Conservation (phyloP, 2,888 invertebrate genomes). For the Stenodema calcarata region DNA sequence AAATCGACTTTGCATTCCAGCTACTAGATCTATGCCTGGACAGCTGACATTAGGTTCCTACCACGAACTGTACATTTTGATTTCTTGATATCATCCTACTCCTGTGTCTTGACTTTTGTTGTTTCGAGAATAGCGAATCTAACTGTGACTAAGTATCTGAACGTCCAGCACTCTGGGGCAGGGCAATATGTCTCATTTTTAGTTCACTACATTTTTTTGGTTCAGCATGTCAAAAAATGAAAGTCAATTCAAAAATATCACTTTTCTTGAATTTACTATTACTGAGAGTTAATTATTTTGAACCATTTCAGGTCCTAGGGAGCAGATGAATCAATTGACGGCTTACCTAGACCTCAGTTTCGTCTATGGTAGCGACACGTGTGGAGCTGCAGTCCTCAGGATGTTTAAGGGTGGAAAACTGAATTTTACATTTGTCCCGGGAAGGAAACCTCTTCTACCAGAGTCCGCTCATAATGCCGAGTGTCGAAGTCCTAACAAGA, state of each 20-base stretch:
- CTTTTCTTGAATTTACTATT: too few relatives aligned
- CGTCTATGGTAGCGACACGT: conserved; percentile 66
- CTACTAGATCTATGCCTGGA: conserved; percentile 63
- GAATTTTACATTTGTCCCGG: conserved; percentile 59
- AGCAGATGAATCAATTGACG: conserved; percentile 66
- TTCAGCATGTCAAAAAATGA: too few relatives aligned
- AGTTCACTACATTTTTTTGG: too few relatives aligned
- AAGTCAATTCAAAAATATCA: too few relatives aligned
- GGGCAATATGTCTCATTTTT: too few relatives aligned
- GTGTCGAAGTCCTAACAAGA: conserved; percentile 58
- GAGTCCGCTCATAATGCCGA: conserved; percentile 61
- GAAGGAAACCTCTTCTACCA: conserved; percentile 63
- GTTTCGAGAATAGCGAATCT: too few relatives aligned
- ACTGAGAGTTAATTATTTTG: background rate
- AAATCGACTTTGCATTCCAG: conserved; percentile 64
- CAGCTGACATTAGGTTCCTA: conserved; percentile 64
- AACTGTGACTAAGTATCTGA: too few relatives aligned
- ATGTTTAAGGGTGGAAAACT: conserved; percentile 64
- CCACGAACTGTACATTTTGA: background rate
- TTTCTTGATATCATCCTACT: too few relatives aligned
- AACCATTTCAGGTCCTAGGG: conserved; percentile 60
- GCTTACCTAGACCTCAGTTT: conserved; percentile 66
- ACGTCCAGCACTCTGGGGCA: too few relatives aligned
- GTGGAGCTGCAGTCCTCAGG: conserved; percentile 62
- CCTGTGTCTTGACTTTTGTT: too few relatives aligned